These are phyloP conservation scores for Belonocnema kinseyi DNA, from an alignment of 1,140 invertebrate genomes.

Conservation along the genomic window DNA sequence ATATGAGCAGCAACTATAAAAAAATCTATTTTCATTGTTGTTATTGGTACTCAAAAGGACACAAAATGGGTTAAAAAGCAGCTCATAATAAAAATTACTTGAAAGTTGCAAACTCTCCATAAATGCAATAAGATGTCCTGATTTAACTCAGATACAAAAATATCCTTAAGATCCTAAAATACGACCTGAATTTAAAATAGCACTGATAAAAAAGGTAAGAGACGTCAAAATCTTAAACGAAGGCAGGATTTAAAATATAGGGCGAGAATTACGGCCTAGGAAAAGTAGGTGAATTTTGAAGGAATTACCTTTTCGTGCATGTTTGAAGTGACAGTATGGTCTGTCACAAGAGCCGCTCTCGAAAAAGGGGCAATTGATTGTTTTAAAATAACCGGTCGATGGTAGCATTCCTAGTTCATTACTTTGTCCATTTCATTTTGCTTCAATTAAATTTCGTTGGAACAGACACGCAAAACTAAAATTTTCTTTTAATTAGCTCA, in stretches of 20 bases:
- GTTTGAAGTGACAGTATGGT: constrained; percentile 92
- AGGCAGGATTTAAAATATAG: constrained; percentile 6
- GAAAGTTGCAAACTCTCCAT: too few species aligned
- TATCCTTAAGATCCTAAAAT: background rate
- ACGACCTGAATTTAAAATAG: background rate
- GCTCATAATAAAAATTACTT: too few species aligned
- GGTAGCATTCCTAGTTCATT: constrained; percentile 84
- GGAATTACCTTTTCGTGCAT: constrained; percentile 82
- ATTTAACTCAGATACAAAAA: too few species aligned
- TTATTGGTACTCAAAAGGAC: too few species aligned
- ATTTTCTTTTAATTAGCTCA: background rate
- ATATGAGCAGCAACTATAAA: too few species aligned
- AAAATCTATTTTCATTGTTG: too few species aligned
- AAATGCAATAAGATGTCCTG: too few species aligned
- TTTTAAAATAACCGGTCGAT: constrained; percentile 89
- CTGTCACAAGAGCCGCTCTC: constrained; percentile 87
- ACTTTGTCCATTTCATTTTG: constrained; percentile 33
- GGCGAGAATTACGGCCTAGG: background rate
- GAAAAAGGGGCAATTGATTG: constrained; percentile 89
- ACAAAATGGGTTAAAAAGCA: too few species aligned
- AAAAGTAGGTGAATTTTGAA: background rate
- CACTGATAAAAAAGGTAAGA: background rate
- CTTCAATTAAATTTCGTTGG: background rate
- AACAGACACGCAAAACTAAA: background rate
- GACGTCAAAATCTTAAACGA: background rate